Evolutionary conservation across 2,797 vertebrate species (phyloP).

Genomic region (Tinamus major): DNA sequence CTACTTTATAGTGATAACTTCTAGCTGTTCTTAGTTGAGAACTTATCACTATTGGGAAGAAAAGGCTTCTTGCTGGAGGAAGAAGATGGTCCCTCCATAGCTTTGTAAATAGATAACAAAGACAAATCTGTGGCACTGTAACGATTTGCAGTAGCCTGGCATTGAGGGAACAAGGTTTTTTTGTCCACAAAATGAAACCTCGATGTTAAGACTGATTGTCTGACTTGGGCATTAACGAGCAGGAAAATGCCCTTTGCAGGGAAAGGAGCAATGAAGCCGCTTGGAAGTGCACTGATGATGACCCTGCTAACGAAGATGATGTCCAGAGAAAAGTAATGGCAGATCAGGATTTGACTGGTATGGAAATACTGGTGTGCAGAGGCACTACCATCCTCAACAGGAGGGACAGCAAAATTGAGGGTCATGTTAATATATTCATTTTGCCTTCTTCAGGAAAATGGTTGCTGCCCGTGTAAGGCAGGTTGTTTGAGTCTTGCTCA

Average conservation of each 20-base stretch:
- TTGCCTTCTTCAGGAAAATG: not conserved
- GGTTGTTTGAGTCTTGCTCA: conserved; percentile 34
- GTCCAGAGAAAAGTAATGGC: not conserved
- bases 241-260: not conserved
- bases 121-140: not conserved
- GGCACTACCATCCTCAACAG: not conserved
- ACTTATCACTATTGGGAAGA: not conserved
- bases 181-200: not conserved
- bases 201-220: not conserved
- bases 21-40: not conserved
- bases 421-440: not conserved
- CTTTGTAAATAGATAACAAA: not conserved
- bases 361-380: not conserved
- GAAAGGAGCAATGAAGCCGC: not conserved
- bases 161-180: not conserved
- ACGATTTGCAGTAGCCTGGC: not conserved
- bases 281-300: not conserved
- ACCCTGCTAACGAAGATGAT: not conserved
- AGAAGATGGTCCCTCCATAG: not conserved
- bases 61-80: not conserved
- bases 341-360: not conserved
- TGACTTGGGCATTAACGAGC: not conserved
- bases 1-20: not conserved
- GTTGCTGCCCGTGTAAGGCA: not conserved
- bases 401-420: not conserved